Base-by-base conservation (phyloP, 2,797 vertebrate species). In the Buphagus erythrorhynchus region DNA sequence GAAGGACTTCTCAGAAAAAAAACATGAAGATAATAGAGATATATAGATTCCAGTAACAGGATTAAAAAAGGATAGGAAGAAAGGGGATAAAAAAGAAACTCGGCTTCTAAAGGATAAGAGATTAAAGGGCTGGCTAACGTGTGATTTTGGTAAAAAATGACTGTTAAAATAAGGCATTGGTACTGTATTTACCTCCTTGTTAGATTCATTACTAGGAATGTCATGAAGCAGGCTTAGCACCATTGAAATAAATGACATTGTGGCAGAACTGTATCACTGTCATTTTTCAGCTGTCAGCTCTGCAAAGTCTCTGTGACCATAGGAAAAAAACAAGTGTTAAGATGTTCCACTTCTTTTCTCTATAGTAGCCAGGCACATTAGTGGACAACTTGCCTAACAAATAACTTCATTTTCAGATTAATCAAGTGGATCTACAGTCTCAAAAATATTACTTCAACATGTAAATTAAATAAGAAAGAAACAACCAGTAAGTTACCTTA, bases 1-100 rank as follows among this genome's bases (percentile, higher is more conserved):
- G 95, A 97, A 93, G 89, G 66, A 78, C 65, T 96, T 92, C 28
- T 91, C 51, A 69, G 85, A 75, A 91, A 91, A 87, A 79, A 87
- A 49, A 0, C 9, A 4, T 49, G 71, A 80, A 95, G 87, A 93
- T 86, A 73, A 66, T 59, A 62, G 62, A 92, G 69, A 84, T 87
- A 82, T 22, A 85, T 45, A 63, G 43, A 75, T 84, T 93, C 68
- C 62, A 88, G 61, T 58, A 92, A 77, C 26, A 62, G 78, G 72
- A 90, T 91, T 87, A 22, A 87, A 90, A 94, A 89, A 42, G 28
- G n/a, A n/a, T 35, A 26, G 42, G 31, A 26, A 52, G 35, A 59
- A 40, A 11, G 5, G 11, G 9, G 5, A 0, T 7, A 6, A 7
- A 10, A 24, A 42, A 62, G 5, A 42, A 38, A 43, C 7, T 2